Evolutionary conservation across 2,888 invertebrate genomes (phyloP).

Genomic region (Dasysyrphus tricinctus): DNA sequence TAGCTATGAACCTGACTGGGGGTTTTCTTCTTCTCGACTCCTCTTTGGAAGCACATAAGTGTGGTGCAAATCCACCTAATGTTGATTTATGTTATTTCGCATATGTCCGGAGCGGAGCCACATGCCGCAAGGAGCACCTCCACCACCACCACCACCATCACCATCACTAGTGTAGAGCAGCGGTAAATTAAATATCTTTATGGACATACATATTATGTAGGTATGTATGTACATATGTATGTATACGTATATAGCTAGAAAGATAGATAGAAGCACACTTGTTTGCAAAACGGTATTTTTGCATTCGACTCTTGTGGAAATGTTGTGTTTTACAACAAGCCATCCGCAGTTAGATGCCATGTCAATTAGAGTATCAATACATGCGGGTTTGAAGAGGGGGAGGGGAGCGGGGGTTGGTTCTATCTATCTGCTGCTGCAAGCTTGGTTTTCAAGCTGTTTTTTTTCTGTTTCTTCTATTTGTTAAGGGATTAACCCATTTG

Average conservation of each 20-base stretch:
- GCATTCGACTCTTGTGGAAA: constrained; percentile 47
- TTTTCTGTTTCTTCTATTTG: not conserved
- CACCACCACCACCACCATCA: constrained; percentile 18
- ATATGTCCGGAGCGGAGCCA: constrained; percentile 56
- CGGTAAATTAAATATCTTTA: constrained; percentile 71
- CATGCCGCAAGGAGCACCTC: constrained; percentile 57
- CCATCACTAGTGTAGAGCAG: constrained; percentile 28
- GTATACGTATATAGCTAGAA: too few species aligned
- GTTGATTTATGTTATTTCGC: constrained; percentile 68
- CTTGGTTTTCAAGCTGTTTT: not conserved
- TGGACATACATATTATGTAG: constrained; percentile 8
- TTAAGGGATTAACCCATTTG: constrained; percentile 64
- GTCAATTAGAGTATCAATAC: constrained; percentile 72
- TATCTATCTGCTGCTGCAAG: constrained; percentile 10
- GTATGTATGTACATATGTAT: too few species aligned
- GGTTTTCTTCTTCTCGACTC: constrained; percentile 32
- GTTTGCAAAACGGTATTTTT: constrained; percentile 74
- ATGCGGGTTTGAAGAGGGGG: constrained; percentile 48
- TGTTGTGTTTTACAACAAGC: constrained; percentile 58
- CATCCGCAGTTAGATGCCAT: constrained; percentile 48
- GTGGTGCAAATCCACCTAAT: constrained; percentile 59
- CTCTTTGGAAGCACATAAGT: constrained; percentile 7
- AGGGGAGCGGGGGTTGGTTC: not conserved
- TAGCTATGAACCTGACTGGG: constrained; percentile 57
- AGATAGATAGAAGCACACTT: constrained; percentile 53